Percentiles rank a stretch among this genome's conserved stretches.
phyloP scores from a whole-genome alignment of 2,888 invertebrate species.

The Hoplodrina ambigua region DNA sequence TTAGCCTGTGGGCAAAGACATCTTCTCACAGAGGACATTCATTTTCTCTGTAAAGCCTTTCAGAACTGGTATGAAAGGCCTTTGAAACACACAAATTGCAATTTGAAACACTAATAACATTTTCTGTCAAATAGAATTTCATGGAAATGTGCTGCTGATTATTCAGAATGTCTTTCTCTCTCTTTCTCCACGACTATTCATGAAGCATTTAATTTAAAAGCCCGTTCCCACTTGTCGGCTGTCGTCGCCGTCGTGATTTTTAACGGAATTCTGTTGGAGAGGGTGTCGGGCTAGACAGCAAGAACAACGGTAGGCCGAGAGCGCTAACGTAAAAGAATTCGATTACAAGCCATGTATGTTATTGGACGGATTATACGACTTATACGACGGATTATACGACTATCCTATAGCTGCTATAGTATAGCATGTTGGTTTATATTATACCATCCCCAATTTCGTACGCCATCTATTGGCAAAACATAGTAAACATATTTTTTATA shows the following conservation, averaged over 20 bases:
- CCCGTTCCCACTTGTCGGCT: background rate
- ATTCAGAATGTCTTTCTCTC: no score
- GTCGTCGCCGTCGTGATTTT: background rate
- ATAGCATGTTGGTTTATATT: no score
- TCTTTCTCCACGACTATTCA: background rate
- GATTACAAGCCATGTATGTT: no score
- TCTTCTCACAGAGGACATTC: background rate
- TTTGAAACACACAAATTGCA: conserved; percentile 1
- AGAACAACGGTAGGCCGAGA: no score
- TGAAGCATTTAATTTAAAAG: background rate
- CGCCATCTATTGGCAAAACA: no score
- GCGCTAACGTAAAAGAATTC: no score
- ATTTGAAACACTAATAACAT: background rate
- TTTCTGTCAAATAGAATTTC: background rate
- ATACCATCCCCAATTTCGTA: no score
- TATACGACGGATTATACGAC: no score
- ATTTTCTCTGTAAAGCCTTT: background rate
- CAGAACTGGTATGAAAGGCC: background rate
- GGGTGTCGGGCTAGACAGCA: no score
- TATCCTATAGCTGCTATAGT: no score
- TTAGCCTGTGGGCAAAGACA: background rate
- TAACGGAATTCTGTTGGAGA: background rate
- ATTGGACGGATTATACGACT: no score
- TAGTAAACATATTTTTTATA: no score
- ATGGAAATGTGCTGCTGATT: background rate